Conservation (phyloP, 2,888 invertebrate genomes). For the Graphium colonna region DNA sequence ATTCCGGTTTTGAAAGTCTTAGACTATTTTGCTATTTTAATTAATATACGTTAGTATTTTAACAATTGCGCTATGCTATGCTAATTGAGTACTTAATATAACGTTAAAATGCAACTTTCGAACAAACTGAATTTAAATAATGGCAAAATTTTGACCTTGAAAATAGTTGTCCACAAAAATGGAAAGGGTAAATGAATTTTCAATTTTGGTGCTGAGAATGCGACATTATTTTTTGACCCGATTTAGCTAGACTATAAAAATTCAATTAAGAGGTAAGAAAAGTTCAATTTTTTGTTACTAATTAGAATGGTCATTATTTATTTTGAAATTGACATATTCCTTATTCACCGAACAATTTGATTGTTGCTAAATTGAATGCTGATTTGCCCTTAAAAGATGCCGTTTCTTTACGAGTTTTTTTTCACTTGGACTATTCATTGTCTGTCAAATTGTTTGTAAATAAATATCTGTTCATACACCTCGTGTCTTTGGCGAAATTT, state of each 20-base stretch:
- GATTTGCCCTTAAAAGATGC: conserved; percentile 43
- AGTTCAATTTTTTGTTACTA: neutral
- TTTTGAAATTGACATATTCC: too few species aligned
- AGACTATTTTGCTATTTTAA: conserved; percentile 15
- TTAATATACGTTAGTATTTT: conserved; percentile 15
- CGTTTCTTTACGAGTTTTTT: conserved; percentile 42
- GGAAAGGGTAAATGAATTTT: neutral
- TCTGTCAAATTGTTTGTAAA: conserved; percentile 47
- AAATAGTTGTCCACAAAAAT: neutral
- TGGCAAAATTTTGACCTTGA: too few species aligned
- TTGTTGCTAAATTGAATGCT: conserved; percentile 8
- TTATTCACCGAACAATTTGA: too few species aligned
- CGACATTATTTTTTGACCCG: neutral
- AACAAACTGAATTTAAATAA: conserved; percentile 4
- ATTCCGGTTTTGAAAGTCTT: conserved; percentile 6
- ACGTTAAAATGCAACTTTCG: conserved; percentile 16
- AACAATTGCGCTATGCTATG: conserved; percentile 27
- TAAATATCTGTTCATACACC: conserved; percentile 54
- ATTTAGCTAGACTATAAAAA: neutral
- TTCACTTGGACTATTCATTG: conserved; percentile 32
- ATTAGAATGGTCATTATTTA: too few species aligned
- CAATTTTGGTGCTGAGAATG: neutral
- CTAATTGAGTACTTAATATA: conserved; percentile 39
- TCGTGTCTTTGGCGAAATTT: conserved; percentile 60
- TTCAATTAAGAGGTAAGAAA: neutral